Evolutionary conservation across 2,888 invertebrate genomes (phyloP).

Genomic region (Leptinotarsa tumamoca): DNA sequence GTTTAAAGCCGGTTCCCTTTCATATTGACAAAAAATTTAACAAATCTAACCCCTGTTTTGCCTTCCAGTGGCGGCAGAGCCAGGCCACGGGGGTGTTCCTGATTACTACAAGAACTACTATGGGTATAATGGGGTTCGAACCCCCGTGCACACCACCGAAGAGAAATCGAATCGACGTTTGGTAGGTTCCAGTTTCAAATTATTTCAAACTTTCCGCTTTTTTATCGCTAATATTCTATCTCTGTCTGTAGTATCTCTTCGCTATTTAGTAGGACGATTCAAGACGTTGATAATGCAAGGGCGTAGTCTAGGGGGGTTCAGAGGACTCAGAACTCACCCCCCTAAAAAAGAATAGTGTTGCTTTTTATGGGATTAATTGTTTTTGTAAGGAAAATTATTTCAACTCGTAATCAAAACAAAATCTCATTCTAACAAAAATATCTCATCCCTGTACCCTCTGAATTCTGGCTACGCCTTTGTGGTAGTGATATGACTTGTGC

Average conservation of each 20-base stretch:
- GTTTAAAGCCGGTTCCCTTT: slow-evolving; percentile 49
- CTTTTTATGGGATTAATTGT: too few relatives aligned
- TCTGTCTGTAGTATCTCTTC: slow-evolving; percentile 20
- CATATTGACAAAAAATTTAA: slow-evolving; percentile 31
- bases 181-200: slow-evolving; percentile 71
- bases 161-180: slow-evolving; percentile 76
- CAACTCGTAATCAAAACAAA: too few relatives aligned
- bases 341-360: too few relatives aligned
- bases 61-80: slow-evolving; percentile 86
- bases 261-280: neutral
- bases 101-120: slow-evolving; percentile 89
- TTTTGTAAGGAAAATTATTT: too few relatives aligned
- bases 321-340: too few relatives aligned
- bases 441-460: too few relatives aligned
- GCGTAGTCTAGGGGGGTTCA: neutral
- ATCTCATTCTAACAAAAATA: too few relatives aligned
- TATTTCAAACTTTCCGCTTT: slow-evolving; percentile 25
- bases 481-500: too few relatives aligned
- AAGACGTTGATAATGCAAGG: neutral
- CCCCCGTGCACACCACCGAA: slow-evolving; percentile 71
- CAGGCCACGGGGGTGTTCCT: slow-evolving; percentile 82
- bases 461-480: too few relatives aligned
- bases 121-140: slow-evolving; percentile 76
- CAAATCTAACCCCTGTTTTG: slow-evolving; percentile 57
- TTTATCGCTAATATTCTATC: slow-evolving; percentile 27